A percentile compares a stretch with the other conserved stretches of the same genome.
phyloP scores from a whole-genome alignment of 2,113 vertebrate species.

The Otus sunia region DNA sequence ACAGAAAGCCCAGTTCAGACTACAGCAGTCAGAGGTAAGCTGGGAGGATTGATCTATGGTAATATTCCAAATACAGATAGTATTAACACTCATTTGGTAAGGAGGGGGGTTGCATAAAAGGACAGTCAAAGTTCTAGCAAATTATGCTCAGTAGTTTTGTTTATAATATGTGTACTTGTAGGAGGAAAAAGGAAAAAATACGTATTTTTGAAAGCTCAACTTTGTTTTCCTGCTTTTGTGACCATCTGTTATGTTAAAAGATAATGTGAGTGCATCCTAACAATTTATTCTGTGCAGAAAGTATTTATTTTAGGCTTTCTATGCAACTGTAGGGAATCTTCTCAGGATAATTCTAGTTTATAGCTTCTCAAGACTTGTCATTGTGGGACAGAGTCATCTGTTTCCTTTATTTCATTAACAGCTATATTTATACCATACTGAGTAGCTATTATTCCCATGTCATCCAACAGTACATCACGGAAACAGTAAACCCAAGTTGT shows the following conservation, averaged over 20 bases:
- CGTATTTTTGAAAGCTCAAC: background rate
- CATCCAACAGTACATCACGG: background rate
- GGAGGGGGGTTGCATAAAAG: background rate
- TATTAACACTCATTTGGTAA: background rate
- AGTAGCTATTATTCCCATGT: background rate
- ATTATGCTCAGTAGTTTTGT: background rate
- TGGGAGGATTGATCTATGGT: background rate
- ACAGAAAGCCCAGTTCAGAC: background rate
- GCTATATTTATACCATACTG: background rate
- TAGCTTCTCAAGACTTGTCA: background rate
- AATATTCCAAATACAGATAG: background rate
- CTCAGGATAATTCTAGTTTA: background rate
- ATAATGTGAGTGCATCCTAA: background rate
- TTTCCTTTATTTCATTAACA: slow-evolving; percentile 26
- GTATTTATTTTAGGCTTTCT: background rate
- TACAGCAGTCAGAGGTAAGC: background rate
- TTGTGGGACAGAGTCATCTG: background rate
- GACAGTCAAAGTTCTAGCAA: background rate
- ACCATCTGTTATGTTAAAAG: background rate
- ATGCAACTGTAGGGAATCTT: background rate
- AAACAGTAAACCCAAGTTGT: background rate
- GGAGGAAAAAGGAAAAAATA: background rate
- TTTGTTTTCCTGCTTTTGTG: background rate
- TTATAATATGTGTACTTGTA: background rate
- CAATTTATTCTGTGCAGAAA: background rate